Percentiles rank a stretch among this genome's conserved stretches.
Conservation (phyloP, 2,113 vertebrate species). For the Mus spicilegus region DNA sequence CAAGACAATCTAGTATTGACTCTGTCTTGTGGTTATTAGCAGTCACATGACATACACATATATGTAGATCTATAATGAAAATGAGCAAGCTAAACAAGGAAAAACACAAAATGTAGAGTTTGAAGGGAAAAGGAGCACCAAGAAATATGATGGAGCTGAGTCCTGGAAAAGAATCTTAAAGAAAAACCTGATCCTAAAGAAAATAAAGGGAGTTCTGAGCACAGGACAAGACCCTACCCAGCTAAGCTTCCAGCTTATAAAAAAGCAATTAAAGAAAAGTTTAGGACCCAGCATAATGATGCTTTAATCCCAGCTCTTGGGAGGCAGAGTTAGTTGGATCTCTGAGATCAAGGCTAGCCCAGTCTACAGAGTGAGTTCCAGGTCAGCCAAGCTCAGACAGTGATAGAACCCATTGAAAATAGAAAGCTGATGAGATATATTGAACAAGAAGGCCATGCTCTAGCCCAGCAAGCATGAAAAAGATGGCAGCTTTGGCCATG, state of each 20-base stretch:
- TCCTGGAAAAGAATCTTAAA: background rate
- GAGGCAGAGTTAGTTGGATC: background rate
- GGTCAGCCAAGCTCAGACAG: background rate
- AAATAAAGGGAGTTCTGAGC: background rate
- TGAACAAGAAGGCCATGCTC: background rate
- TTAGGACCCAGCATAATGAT: background rate
- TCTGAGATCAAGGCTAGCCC: background rate
- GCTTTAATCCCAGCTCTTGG: background rate
- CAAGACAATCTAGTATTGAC: background rate
- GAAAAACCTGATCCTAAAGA: background rate
- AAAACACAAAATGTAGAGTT: background rate
- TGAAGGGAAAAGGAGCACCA: background rate
- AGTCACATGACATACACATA: too few relatives aligned
- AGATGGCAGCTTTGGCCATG: background rate
- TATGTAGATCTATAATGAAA: background rate
- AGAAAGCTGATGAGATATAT: background rate
- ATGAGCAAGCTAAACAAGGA: background rate
- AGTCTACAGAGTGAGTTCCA: too few relatives aligned
- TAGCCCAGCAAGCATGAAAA: background rate
- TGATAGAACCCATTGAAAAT: background rate
- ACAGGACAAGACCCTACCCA: background rate
- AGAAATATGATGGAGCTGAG: background rate
- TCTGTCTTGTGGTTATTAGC: background rate
- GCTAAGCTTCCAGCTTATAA: background rate
- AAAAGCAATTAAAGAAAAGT: background rate